Base-by-base conservation (phyloP, 2,113 vertebrate genomes). In the Axis porcinus region DNA sequence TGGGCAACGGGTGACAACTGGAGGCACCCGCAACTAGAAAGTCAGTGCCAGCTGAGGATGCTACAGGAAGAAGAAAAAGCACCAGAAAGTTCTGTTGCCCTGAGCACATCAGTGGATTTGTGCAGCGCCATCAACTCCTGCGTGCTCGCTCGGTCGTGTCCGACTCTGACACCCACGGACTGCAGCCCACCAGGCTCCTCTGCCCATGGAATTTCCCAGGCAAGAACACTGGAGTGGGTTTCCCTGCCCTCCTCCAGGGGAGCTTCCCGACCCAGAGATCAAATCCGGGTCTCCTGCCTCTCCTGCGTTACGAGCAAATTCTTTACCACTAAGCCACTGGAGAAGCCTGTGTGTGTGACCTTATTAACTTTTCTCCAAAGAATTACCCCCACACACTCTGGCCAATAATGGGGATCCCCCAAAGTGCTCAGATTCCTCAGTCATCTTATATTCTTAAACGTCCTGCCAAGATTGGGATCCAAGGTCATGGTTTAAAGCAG, bases 51-150 rank as follows among this genome's bases (percentile, higher is more conserved):
- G 27, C 83, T 30, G n/a, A 78, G 64, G 78, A 55, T 5, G 52
- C n/a, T 30, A 76, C 76, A 14, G n/a, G 28, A 36, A 33, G 33
- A 40, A 40, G 60, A 76, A 50, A 58, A 58, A 52, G 43, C 50
- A 79, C 52, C 86, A 70, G 81, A 67, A 55, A 43, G 36, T 7
- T 55, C 0, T 7, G 40, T 8, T 15, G 43, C 70, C n/a, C 43
- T 23, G 7, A 82, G 25, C 7, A 30, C 36, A 17, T 91, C 5
- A 21, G 55, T 19, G 9, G 6, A 7, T 23, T 27, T 40, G 47
- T 17, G 15, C 27, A 90, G 70, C 0, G 1, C 2, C 4, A 0
- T 30, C 28, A 62, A 62, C 60, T 33, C 60, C 60, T 33, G 28
- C 13, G 1, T 62, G 60, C 28, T 62, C 14, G 0, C 14, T 62